Base-by-base conservation (phyloP, 2,113 vertebrate genomes). In the Psephotus haematonotus region DNA sequence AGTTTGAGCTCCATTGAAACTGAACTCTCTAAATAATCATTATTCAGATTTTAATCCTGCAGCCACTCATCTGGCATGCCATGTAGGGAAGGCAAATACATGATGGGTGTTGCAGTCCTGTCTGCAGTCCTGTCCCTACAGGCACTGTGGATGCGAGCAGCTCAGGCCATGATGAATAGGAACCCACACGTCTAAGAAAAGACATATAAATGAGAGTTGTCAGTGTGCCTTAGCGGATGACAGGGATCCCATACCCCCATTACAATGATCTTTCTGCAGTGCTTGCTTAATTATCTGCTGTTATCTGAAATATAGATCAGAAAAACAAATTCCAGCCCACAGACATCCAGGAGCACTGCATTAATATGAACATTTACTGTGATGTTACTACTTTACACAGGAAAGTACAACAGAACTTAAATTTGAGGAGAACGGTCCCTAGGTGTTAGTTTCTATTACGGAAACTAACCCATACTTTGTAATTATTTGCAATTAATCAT, bases 1-100 rank as follows among this genome's bases (percentile, higher is more conserved):
- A 33, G 23, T 77, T 92, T 93, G 80, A 88, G 37, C 9, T 86
- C 28, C 50, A 50, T 83, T 78, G 53, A 86, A 92, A 90, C 17
- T 49, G 67, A 93, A 35, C 71, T 82, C 65, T 67, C 37, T 62
- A 80, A 83, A 52, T 53, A 72, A 85, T 70, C 28, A 29, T 77
- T 37, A 46, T 67, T 52, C 25, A 81, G n/a, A 55, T 90, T 83
- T 86, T 78, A 84, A 77, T 29, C 25, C 24, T 46, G 49, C 44
- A 77, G 49, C 12, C 79, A 23, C 25, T 41, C 33, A 69, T 17
- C 10, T 2, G 3, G 15, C 5, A 8, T 83, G 55, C 29, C 13
- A 9, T 17, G 16, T 53, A 23, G 46, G 11, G 41, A 59, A 47
- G 15, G 37, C 3, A 86, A 72, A 92, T 41, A 28, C 31, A 20